Evolutionary conservation across 2,888 invertebrate genomes (phyloP).

Genomic region (Tuberolachnus salignus): DNA sequence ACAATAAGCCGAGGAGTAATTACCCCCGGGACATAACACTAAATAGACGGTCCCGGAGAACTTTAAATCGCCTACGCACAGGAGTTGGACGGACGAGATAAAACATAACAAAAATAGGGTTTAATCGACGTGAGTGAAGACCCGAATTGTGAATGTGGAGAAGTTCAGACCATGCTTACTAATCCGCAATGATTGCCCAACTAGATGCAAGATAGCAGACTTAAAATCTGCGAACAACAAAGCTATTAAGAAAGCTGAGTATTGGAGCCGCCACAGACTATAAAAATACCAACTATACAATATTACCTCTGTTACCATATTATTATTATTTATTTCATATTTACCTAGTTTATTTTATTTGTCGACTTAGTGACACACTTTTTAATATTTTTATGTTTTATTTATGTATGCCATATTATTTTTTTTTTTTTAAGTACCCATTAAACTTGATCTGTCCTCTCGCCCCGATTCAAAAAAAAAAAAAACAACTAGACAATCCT

Average conservation of each 20-base stretch:
- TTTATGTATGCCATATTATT: too few species aligned
- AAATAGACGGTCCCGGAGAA: conserved; percentile 29
- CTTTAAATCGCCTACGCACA: conserved; percentile 40
- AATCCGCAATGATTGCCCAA: conserved; percentile 19
- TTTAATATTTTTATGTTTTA: too few species aligned
- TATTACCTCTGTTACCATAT: too few species aligned
- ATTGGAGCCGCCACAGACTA: too few species aligned
- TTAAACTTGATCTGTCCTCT: too few species aligned
- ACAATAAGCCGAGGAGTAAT: conserved; percentile 24
- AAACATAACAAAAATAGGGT: conserved; percentile 37
- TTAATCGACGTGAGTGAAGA: background rate
- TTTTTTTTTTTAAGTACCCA: too few species aligned
- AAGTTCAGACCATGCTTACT: background rate
- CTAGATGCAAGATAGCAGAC: conserved; percentile 17
- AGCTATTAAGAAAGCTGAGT: background rate
- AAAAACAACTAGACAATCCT: too few species aligned
- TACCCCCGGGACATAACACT: conserved; percentile 22
- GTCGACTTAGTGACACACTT: too few species aligned
- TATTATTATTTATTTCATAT: too few species aligned
- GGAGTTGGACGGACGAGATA: conserved; percentile 35
- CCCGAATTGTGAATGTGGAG: background rate
- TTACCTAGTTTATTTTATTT: too few species aligned
- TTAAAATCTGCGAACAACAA: background rate
- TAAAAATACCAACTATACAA: too few species aligned
- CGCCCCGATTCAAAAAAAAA: too few species aligned